Evolutionary conservation across 2,113 vertebrate species (phyloP).

Genomic region (Takifugu flavidus): DNA sequence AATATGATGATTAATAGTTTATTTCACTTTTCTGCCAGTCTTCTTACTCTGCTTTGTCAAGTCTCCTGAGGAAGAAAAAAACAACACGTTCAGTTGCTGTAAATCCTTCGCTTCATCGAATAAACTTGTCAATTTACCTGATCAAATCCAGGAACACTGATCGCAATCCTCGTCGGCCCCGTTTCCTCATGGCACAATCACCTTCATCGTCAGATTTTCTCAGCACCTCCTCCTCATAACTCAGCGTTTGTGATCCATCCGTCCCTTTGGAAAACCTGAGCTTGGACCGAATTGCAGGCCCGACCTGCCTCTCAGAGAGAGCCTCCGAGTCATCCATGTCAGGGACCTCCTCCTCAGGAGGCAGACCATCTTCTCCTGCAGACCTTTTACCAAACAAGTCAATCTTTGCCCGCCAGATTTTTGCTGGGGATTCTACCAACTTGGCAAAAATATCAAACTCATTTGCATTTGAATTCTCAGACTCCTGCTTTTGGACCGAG

Average conservation of each 20-base stretch:
- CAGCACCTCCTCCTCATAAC: conserved; percentile 62
- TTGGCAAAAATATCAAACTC: not conserved
- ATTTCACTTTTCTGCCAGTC: not conserved
- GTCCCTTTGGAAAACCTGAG: conserved; percentile 35
- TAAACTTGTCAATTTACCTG: conserved; percentile 27
- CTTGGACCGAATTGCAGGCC: conserved; percentile 26
- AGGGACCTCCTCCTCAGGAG: not conserved
- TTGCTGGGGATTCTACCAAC: conserved; percentile 1
- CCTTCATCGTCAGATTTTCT: not conserved
- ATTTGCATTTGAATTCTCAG: not conserved
- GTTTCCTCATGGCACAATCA: not conserved
- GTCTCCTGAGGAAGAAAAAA: conserved; percentile 29
- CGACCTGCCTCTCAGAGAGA: not conserved
- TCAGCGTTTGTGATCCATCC: conserved; percentile 46
- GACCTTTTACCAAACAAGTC: not conserved
- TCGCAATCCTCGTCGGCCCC: not conserved
- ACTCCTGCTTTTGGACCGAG: not conserved
- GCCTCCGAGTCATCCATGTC: not conserved
- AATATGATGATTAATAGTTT: conserved; percentile 4
- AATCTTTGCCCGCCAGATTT: conserved; percentile 5
- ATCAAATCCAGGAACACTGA: conserved; percentile 48
- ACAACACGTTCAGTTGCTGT: not conserved
- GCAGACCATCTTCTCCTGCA: not conserved
- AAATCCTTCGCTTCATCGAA: not conserved
- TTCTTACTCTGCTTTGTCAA: conserved; percentile 45